Evolutionary conservation across 1,140 invertebrate genomes (phyloP), one percentile per base, ranked within the genome.

Genomic region (Scaptodrosophila lebanonensis): DNA sequence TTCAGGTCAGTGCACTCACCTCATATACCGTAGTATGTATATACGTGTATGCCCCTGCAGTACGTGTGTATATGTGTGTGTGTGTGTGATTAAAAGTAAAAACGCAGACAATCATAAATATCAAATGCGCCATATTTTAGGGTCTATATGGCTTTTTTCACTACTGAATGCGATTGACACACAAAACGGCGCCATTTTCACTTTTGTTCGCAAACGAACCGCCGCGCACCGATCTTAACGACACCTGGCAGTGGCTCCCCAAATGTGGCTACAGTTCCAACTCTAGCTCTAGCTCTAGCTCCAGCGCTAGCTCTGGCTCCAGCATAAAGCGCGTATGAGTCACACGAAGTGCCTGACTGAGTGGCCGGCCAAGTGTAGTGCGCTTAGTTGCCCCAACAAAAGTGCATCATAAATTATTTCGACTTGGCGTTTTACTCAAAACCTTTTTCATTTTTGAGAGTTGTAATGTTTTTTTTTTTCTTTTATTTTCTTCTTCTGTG

Each of bases 401-500:
- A 82, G 75, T 82, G 75, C 75, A 82, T 82, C 75, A 82, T 82
- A 82, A 82, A 82, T 82, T 75, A 82, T 82, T 66, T 79, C 25
- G 60, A 38, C 61, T 79, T 57, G 62, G 61, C 40, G 30, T 59
- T 66, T 56, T 47, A 40, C 42, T 66, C 40, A 39, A 63, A 48
- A 45, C 38, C 59, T 73, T 68, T 36, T 32, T 59, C 54, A 35
- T 66, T 36, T 56, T 54, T 48, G n/a, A n/a, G n/a, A n/a, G n/a
- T n/a, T n/a, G n/a, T n/a, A n/a, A n/a, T n/a, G n/a, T n/a, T n/a
- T n/a, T n/a, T n/a, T n/a, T n/a, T n/a, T n/a, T n/a, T n/a, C n/a
- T n/a, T n/a, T n/a, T n/a, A n/a, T n/a, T n/a, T n/a, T n/a, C n/a
- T n/a, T n/a, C n/a, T n/a, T n/a, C n/a, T n/a, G n/a, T n/a, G n/a